Evolutionary conservation across 2,888 invertebrate species (phyloP).

Genomic region (Phania funesta): DNA sequence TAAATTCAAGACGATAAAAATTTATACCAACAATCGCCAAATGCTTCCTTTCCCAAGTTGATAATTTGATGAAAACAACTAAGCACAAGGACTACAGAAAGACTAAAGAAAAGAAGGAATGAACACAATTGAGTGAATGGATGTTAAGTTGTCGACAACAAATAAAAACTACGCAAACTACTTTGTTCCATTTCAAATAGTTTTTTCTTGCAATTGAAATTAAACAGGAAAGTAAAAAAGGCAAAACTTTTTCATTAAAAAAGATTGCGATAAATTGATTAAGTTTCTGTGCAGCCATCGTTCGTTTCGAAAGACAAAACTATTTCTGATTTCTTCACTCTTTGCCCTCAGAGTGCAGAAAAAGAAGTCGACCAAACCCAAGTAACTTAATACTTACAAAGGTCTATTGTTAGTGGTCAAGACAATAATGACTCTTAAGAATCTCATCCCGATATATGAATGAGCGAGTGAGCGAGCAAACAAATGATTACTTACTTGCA

Average conservation of each 20-base stretch:
- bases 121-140: background rate
- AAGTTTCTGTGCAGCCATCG: slow-evolving; percentile 39
- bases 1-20: slow-evolving; percentile 33
- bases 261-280: slow-evolving; percentile 66
- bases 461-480: background rate
- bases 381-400: background rate
- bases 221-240: slow-evolving; percentile 9
- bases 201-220: slow-evolving; percentile 24
- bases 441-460: slow-evolving; percentile 17
- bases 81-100: background rate
- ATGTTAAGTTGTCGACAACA: slow-evolving; percentile 47
- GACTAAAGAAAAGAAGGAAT: background rate
- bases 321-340: slow-evolving; percentile 1
- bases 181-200: slow-evolving; percentile 41
- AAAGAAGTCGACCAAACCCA: background rate
- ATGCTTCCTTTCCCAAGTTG: slow-evolving; percentile 4
- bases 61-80: background rate
- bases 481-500: background rate
- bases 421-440: slow-evolving; percentile 33
- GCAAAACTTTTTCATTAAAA: slow-evolving; percentile 59
- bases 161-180: slow-evolving; percentile 47
- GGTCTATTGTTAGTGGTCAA: slow-evolving; percentile 37
- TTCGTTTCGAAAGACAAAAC: slow-evolving; percentile 2
- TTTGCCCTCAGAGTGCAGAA: background rate
- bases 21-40: slow-evolving; percentile 38